These are phyloP conservation scores for Bombus waltoni DNA, from an alignment of 1,140 invertebrate genomes.

Conservation along the genomic window DNA sequence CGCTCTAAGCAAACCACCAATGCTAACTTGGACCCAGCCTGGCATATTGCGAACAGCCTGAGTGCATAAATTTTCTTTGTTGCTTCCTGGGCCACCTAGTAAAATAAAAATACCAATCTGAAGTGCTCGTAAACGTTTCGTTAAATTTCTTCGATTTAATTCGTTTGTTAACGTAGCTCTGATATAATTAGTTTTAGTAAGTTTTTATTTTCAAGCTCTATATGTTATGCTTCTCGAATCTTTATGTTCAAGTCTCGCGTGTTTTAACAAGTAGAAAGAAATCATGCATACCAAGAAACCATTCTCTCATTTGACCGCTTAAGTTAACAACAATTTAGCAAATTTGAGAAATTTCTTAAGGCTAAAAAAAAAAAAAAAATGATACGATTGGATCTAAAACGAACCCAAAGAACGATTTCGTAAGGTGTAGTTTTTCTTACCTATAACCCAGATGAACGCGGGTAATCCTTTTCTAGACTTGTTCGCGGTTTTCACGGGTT, in stretches of 20 bases:
- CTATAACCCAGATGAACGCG: constrained; percentile 90
- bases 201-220: too few relatives aligned
- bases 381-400: neutral
- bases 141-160: neutral
- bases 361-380: neutral
- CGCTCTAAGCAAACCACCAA: constrained; percentile 87
- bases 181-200: neutral
- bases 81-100: constrained; percentile 90
- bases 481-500: constrained; percentile 72
- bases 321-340: too few relatives aligned
- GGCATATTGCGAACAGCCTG: constrained; percentile 86
- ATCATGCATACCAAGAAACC: too few relatives aligned
- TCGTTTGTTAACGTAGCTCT: neutral
- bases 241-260: too few relatives aligned
- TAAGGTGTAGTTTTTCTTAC: constrained; percentile 65
- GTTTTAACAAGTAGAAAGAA: too few relatives aligned
- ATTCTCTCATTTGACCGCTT: too few relatives aligned
- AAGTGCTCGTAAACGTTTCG: neutral
- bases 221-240: too few relatives aligned
- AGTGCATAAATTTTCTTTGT: constrained; percentile 88
- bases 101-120: neutral
- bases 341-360: neutral
- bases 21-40: constrained; percentile 90
- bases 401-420: neutral
- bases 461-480: constrained; percentile 82